phyloP scores from a whole-genome alignment of 1,140 invertebrate genomes.

The Caerostris extrusa region DNA sequence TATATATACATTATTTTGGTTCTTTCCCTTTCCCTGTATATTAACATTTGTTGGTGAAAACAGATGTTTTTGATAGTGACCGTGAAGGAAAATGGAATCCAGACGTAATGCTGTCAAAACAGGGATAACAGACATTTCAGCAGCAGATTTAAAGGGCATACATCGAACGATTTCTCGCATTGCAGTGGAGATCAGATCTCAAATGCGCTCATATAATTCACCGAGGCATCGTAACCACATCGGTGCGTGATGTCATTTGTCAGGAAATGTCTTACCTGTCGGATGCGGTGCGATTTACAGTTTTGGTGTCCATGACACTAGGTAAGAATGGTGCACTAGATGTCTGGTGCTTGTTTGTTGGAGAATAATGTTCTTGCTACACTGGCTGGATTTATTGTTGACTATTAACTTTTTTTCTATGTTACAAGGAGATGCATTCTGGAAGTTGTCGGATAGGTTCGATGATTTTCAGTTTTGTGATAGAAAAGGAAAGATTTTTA shows the following conservation, averaged over 20 bases:
- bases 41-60: constrained; percentile 31
- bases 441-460: too few relatives aligned
- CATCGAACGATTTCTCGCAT: constrained; percentile 4
- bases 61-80: constrained; percentile 16
- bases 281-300: neutral
- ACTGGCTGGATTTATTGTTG: neutral
- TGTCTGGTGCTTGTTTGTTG: neutral
- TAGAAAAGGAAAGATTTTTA: too few relatives aligned
- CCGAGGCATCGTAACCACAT: constrained; percentile 15
- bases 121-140: constrained; percentile 46
- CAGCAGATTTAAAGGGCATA: constrained; percentile 9
- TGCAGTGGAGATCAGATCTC: neutral
- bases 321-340: neutral
- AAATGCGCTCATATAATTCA: neutral
- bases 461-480: too few relatives aligned
- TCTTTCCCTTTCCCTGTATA: neutral
- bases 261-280: constrained; percentile 37
- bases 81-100: constrained; percentile 18
- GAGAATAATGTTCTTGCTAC: neutral
- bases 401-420: neutral
- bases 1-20: neutral
- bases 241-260: neutral
- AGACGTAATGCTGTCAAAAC: constrained; percentile 5
- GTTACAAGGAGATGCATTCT: too few relatives aligned
- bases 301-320: constrained; percentile 22